phyloP scores from a whole-genome alignment of 2,888 invertebrate genomes.

The Encarsia formosa region DNA sequence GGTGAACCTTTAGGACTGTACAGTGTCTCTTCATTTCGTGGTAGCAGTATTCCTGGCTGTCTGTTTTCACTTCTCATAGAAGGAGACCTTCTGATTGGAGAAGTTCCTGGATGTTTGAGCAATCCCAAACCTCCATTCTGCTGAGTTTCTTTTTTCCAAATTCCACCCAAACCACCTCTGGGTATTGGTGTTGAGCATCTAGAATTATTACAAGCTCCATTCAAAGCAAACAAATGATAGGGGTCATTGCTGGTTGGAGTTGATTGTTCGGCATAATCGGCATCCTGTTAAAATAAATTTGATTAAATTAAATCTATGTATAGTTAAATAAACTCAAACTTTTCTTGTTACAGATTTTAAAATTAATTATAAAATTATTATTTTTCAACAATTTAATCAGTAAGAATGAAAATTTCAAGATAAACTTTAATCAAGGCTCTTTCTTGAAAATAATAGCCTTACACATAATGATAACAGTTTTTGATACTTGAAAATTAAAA shows the following conservation, averaged over 20 bases:
- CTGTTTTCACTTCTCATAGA: slow-evolving; percentile 26
- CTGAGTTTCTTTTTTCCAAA: slow-evolving; percentile 29
- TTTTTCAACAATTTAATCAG: too few species aligned
- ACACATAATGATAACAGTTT: too few species aligned
- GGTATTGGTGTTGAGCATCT: slow-evolving; percentile 38
- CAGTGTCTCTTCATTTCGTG: slow-evolving; percentile 32
- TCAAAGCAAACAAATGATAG: slow-evolving; percentile 15
- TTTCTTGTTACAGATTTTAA: background rate
- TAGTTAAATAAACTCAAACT: background rate
- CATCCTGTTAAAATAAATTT: slow-evolving; percentile 2
- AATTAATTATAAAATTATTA: too few species aligned
- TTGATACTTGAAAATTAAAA: too few species aligned
- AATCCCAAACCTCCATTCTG: slow-evolving; percentile 32
- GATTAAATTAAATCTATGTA: background rate
- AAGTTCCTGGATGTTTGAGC: slow-evolving; percentile 12
- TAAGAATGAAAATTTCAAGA: too few species aligned
- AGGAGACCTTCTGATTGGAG: slow-evolving; percentile 15
- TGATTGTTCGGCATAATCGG: slow-evolving; percentile 9
- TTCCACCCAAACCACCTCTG: slow-evolving; percentile 5
- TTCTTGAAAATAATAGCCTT: too few species aligned
- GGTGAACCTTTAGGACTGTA: slow-evolving; percentile 37
- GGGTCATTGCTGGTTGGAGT: slow-evolving; percentile 13
- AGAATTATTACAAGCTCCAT: slow-evolving; percentile 13
- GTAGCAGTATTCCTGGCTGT: slow-evolving; percentile 8
- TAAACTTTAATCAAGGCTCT: too few species aligned